Evolutionary conservation across 1,140 invertebrate species (phyloP).

Genomic region (Plectrocnemia conspersa): DNA sequence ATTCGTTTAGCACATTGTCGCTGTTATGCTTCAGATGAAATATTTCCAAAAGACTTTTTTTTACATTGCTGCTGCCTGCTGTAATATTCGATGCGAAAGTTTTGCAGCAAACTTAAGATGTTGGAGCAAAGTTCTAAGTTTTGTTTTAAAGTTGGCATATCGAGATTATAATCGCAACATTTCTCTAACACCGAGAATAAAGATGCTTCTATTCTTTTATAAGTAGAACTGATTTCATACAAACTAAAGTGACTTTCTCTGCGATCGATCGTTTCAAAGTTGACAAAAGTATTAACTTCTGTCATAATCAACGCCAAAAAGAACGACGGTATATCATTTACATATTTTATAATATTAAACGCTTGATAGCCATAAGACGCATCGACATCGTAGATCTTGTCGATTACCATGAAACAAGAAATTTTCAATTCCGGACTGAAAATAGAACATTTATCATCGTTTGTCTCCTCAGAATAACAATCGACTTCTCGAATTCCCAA

Average conservation of each 20-base stretch:
- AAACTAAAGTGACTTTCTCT: conserved; percentile 5
- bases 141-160: conserved; percentile 16
- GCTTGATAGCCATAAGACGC: conserved; percentile 2
- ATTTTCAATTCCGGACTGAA: conserved; percentile 23
- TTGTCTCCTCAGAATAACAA: neutral
- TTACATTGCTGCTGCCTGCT: conserved; percentile 15
- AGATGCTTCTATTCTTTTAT: too few species aligned
- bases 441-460: too few species aligned
- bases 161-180: conserved; percentile 7
- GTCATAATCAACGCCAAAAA: conserved; percentile 9
- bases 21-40: neutral
- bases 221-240: conserved; percentile 20
- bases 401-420: conserved; percentile 11
- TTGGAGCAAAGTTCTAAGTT: conserved; percentile 21
- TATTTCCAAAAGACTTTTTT: neutral
- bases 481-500: conserved; percentile 9
- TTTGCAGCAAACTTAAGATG: conserved; percentile 18
- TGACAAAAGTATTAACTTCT: conserved; percentile 13
- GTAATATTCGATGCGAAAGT: conserved; percentile 18
- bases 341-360: conserved; percentile 2
- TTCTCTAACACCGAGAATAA: conserved; percentile 14
- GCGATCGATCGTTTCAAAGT: neutral
- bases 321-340: conserved; percentile 17
- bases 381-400: conserved; percentile 13
- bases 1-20: too few species aligned